phyloP scores from a whole-genome alignment of 2,113 vertebrate genomes.

The Periophthalmodon schlosseri region DNA sequence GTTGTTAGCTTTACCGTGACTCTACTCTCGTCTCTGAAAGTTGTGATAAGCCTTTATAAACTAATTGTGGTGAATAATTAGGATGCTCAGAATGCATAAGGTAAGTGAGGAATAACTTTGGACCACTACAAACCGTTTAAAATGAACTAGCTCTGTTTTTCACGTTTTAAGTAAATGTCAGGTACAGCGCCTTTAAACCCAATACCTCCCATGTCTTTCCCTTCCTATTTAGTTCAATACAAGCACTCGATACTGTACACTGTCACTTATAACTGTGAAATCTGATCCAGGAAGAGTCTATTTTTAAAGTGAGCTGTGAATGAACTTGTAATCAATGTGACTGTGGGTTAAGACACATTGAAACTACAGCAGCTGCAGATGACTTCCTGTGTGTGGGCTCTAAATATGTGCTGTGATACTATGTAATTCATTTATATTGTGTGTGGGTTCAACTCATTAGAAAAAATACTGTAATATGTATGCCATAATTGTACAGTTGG shows the following conservation, averaged over 20 bases:
- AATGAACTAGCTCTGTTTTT: no score
- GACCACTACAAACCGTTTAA: no score
- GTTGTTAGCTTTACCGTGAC: no score
- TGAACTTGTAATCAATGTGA: no score
- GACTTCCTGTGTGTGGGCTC: not conserved
- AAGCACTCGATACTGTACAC: not conserved
- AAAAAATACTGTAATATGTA: not conserved
- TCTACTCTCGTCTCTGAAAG: no score
- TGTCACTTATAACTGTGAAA: not conserved
- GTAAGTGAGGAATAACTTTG: no score
- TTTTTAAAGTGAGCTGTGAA: slow-evolving; percentile 3
- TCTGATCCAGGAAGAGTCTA: not conserved
- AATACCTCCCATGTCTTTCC: not conserved
- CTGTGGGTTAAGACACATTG: no score
- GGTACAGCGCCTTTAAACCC: no score
- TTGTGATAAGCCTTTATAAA: no score
- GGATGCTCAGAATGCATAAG: no score
- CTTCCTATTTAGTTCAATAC: not conserved
- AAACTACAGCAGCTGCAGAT: not conserved
- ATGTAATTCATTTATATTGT: not conserved
- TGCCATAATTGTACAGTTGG: not conserved
- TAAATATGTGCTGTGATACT: not conserved
- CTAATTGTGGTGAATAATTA: no score
- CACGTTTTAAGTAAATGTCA: no score
- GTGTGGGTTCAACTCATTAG: not conserved